Evolutionary conservation across 2,797 vertebrate species (phyloP).

Genomic region (Gobionotothen gibberifrons): DNA sequence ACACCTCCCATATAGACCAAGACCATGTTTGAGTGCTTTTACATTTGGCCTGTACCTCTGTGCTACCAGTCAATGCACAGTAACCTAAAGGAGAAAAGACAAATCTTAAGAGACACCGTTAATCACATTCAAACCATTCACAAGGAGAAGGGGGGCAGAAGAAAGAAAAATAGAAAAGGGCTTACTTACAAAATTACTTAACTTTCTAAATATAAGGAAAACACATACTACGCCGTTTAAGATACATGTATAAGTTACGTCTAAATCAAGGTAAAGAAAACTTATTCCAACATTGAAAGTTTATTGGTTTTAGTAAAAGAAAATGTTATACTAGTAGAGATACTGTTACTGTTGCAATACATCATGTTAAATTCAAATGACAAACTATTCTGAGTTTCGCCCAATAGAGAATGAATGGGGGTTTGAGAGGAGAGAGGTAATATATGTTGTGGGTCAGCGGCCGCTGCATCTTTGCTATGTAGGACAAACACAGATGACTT

Average conservation of each 20-base stretch:
- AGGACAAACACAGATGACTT: slow-evolving; percentile 71
- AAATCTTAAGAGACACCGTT: slow-evolving; percentile 99
- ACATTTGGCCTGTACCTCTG: slow-evolving; percentile 99
- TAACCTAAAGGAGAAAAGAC: slow-evolving; percentile 98
- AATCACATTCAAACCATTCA: slow-evolving; percentile 99
- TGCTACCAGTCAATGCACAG: slow-evolving; percentile 93
- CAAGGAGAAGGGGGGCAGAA: slow-evolving; percentile 88
- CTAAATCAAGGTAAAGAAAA: slow-evolving; percentile 91
- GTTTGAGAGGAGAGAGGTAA: slow-evolving; percentile 36
- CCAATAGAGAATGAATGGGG: slow-evolving; percentile 76
- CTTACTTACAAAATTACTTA: slow-evolving; percentile 97
- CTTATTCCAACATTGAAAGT: slow-evolving; percentile 85
- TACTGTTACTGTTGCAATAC: slow-evolving; percentile 75
- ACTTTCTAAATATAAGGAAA: slow-evolving; percentile 89
- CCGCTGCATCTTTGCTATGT: slow-evolving; percentile 56
- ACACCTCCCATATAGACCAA: slow-evolving; percentile 87
- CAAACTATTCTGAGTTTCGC: slow-evolving; percentile 92
- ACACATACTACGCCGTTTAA: slow-evolving; percentile 92
- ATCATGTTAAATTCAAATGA: slow-evolving; percentile 90
- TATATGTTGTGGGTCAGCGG: slow-evolving; percentile 62
- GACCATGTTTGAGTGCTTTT: slow-evolving; percentile 81
- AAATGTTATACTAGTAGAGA: slow-evolving; percentile 62
- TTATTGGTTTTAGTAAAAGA: slow-evolving; percentile 74
- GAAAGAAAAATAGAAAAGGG: slow-evolving; percentile 92
- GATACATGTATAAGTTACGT: slow-evolving; percentile 77